phyloP scores from a whole-genome alignment of 2,888 invertebrate species.

The Limenitis camilla region DNA sequence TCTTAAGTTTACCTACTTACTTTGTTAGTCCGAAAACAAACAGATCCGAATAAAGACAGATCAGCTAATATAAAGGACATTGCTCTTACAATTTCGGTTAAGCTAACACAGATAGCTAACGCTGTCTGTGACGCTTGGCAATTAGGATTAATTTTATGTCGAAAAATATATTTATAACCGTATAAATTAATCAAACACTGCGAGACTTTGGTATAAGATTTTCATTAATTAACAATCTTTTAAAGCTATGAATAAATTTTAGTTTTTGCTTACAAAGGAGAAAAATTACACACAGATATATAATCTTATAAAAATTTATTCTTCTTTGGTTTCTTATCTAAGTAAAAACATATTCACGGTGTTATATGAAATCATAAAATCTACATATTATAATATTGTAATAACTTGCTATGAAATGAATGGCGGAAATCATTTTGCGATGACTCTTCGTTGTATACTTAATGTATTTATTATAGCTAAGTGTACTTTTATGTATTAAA shows the following conservation, averaged over 20 bases:
- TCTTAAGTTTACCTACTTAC: not conserved
- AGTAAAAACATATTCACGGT: no score
- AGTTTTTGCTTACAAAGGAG: no score
- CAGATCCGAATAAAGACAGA: conserved; percentile 7
- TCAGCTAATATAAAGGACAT: conserved; percentile 36
- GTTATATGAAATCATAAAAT: no score
- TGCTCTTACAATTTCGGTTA: conserved; percentile 56
- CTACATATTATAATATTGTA: no score
- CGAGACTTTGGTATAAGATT: no score
- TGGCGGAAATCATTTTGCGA: conserved; percentile 3
- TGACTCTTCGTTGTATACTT: not conserved
- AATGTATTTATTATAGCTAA: not conserved
- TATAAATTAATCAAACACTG: no score
- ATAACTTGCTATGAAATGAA: not conserved
- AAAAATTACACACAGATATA: no score
- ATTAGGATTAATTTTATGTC: not conserved
- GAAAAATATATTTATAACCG: no score
- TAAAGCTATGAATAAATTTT: no score
- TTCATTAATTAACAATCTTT: no score
- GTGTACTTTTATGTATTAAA: not conserved
- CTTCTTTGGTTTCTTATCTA: no score
- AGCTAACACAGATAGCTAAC: conserved; percentile 40
- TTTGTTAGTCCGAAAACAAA: conserved; percentile 2
- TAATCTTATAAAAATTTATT: no score
- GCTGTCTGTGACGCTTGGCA: conserved; percentile 28